Base-by-base conservation (phyloP, 1,140 invertebrate species). In the Philopotamus ludificatus region DNA sequence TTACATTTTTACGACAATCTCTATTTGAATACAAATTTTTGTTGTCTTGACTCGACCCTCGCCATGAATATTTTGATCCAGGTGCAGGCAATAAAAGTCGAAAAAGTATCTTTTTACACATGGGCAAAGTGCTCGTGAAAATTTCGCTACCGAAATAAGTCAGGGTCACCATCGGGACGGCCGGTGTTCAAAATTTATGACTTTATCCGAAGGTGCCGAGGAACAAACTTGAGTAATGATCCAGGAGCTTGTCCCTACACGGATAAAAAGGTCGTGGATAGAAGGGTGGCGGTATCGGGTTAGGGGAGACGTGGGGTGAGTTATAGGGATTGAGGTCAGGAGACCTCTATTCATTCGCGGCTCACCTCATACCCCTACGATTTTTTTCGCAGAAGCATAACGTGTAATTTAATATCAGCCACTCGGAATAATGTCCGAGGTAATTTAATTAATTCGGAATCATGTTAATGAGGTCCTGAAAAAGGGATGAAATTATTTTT, bases 171-270 rank as follows among this genome's bases (percentile, higher is more conserved):
- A n/a, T n/a, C 44, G 44, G 18, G 18, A 16, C 10, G 8, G 44
- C 44, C 4, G 12, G 28, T 16, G 44, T 47, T 16, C 4, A 16
- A 4, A 47, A 47, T 47, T 47, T 47, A 47, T 47, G 44, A 47
- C 44, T 47, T 20, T 47, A 47, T 47, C 44, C 8, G 44, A 16
- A 47, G 44, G 44, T 47, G 10, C 4, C 18, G 44, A 7, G 4
- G 44, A 16, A 16, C 18, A 47, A 47, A 47, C 44, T 47, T 47
- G 44, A 47, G 44, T 47, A 47, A 47, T 47, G 44, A 47, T 47
- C 4, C 18, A 9, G 44, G 7, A 7, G 44, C 10, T 20, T 20
- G 44, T 47, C 44, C 44, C 18, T 20, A 47, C 10, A 8, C 34
- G 34, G n/a, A 39, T 39, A 39, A 39, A 39, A 39, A 8, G 44